Base-by-base conservation (phyloP, 2,888 invertebrate genomes). In the Drosophila cracens region DNA sequence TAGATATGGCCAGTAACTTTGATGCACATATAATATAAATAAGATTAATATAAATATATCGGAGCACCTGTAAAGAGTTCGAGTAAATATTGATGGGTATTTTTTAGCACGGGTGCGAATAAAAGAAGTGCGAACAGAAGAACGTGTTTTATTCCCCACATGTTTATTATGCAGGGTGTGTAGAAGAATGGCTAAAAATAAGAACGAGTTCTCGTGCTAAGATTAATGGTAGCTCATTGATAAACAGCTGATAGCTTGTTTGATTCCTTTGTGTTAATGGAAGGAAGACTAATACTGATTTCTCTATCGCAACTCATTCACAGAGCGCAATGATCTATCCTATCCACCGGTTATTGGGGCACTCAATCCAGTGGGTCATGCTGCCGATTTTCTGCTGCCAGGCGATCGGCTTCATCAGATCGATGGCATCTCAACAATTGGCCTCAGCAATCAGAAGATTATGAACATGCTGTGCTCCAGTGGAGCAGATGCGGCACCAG, bases 381-480 rank as follows among this genome's bases (percentile, higher is more conserved):
- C 93, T 54, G 95, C 96, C n/a, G 97, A 97, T 92, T 95, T 96
- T 43, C 93, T 97, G 79, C 95, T 96, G 70, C 96, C 97, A 6
- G 97, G 97, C 38, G 97, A 97, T 94, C 94, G 95, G 82, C 95
- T 97, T 76, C 95, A 96, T 92, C 96, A 96, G 90, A 96, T 97
- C 83, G 97, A 97, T 93, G 97, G 97, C 29, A 96, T 97, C 82
- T 95, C 96, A 60, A 97, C 97, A 0, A 94, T 95, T 16, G 94
- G 95, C 64, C 95, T 97, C 88, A 95, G 95, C 69, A 96, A 97
- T 91, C 96, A 96, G 79, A 97, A 97, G 91, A 96, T 97, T 38
- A 94, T 96, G 79, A 93, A 86, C 73, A 95, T 96, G 79, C 92
- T 97, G 81, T 96, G 96, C 91, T 72, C 78, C 2, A 75, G 96